Conservation (phyloP, 2,888 invertebrate genomes). For the Chaitophorus viminalis region DNA sequence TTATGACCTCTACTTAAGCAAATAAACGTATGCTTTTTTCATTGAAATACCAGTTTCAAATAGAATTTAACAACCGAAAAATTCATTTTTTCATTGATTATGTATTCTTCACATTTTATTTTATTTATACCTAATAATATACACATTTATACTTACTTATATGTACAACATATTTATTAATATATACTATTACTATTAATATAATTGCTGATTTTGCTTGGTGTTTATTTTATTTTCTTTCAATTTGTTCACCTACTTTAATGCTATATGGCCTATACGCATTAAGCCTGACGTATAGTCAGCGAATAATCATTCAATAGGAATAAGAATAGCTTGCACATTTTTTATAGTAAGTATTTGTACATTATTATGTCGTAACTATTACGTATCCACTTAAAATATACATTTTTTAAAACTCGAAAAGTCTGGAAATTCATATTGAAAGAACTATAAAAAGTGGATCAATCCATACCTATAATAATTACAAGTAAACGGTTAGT, state of each 20-base stretch:
- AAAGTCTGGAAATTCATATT: not conserved
- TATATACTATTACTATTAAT: no score
- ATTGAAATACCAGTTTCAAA: not conserved
- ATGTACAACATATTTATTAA: no score
- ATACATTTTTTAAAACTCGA: not conserved
- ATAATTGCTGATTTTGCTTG: constrained; percentile 13
- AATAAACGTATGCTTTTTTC: no score
- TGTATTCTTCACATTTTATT: no score
- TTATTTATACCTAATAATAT: no score
- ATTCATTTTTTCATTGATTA: no score
- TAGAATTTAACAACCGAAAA: not conserved
- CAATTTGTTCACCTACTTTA: constrained; percentile 45
- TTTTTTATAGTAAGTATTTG: not conserved
- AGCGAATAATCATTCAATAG: constrained; percentile 1
- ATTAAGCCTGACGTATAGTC: constrained; percentile 27
- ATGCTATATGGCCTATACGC: no score
- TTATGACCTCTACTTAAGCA: no score
- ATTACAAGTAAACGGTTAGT: no score
- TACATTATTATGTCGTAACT: not conserved
- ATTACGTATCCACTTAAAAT: not conserved
- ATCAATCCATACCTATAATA: not conserved
- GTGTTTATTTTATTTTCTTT: constrained; percentile 29
- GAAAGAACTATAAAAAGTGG: not conserved
- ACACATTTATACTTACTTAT: not conserved
- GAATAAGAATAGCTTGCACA: constrained; percentile 8